Evolutionary conservation across 2,888 invertebrate genomes (phyloP), one percentile per base, ranked within the genome.

Genomic region (Drosophila tripunctata): DNA sequence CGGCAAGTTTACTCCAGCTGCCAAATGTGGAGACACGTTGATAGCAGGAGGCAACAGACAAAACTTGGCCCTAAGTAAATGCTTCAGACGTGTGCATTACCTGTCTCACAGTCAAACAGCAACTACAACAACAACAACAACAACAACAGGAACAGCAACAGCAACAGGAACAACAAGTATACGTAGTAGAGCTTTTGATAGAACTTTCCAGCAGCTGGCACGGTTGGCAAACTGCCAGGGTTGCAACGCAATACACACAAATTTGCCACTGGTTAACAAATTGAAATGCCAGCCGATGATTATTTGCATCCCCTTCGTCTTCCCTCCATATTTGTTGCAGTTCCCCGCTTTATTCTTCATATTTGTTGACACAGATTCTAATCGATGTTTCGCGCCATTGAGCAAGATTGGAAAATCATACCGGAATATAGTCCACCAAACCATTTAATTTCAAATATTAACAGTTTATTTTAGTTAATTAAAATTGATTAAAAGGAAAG

Each of bases 1-100:
- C 56, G 61, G 69, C 77, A 83, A 81, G 63, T 81, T 77, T 62
- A 56, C 77, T 27, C 68, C 87, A 81, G 81, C 81, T 82, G 87
- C 81, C 81, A 82, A 87, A 81, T 77, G 75, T 80, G 78, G 81
- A 77, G 87, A 84, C 87, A 80, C 48, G 77, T 69, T 79, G 66
- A 70, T 68, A 70, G 79, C 78, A 50, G 44, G 21, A n/a, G n/a
- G n/a, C 43, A 31, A 40, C 43, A 69, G 70, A 69, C 70, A 75
- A 72, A 75, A 75, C 60, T 73, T 73, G 72, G 75, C 75, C 55
- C 55, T 40, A 74, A 71, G 63, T 62, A 74, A 72, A 73, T 58
- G 75, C 63, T 38, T 17, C 33, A 70, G 65, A 75, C 60, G 71
- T 75, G 72, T 72, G 75, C 70, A 72, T 75, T 72, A 75, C 75